Evolutionary conservation across 2,888 invertebrate species (phyloP).

Genomic region (Hemaris fuciformis): DNA sequence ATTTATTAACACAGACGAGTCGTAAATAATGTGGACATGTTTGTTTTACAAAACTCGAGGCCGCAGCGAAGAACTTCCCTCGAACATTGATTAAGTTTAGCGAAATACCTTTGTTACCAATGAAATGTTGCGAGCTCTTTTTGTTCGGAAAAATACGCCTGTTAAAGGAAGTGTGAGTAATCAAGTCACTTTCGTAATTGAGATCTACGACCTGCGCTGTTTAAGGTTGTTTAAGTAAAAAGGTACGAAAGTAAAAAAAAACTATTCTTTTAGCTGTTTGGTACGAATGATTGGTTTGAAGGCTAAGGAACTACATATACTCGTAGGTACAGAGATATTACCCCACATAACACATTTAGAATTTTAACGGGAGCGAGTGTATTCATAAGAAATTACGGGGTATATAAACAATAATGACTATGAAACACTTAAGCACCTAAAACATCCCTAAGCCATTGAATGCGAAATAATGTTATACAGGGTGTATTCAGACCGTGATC

Average conservation of each 20-base stretch:
- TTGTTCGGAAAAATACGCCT: constrained; percentile 13
- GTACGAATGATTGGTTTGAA: no score
- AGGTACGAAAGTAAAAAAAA: not conserved
- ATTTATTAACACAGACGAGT: no score
- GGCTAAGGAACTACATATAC: not conserved
- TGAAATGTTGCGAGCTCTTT: constrained; percentile 9
- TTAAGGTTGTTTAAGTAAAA: not conserved
- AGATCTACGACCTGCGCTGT: constrained; percentile 8
- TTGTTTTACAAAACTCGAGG: constrained; percentile 8
- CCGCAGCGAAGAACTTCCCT: constrained; percentile 8
- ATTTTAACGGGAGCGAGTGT: no score
- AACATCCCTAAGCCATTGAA: no score
- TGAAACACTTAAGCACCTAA: no score
- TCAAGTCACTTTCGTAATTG: constrained; percentile 15
- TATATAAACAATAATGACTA: no score
- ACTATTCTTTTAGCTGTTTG: no score
- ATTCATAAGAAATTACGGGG: no score
- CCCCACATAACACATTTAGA: no score
- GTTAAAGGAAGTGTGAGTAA: constrained; percentile 16
- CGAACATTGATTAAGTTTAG: constrained; percentile 17
- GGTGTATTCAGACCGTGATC: no score
- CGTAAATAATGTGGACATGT: constrained; percentile 8
- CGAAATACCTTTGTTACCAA: constrained; percentile 13
- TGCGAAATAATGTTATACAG: no score
- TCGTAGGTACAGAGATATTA: no score